These are phyloP conservation scores for Serilophus lunatus DNA, from an alignment of 2,113 vertebrate genomes.

Conservation along the genomic window DNA sequence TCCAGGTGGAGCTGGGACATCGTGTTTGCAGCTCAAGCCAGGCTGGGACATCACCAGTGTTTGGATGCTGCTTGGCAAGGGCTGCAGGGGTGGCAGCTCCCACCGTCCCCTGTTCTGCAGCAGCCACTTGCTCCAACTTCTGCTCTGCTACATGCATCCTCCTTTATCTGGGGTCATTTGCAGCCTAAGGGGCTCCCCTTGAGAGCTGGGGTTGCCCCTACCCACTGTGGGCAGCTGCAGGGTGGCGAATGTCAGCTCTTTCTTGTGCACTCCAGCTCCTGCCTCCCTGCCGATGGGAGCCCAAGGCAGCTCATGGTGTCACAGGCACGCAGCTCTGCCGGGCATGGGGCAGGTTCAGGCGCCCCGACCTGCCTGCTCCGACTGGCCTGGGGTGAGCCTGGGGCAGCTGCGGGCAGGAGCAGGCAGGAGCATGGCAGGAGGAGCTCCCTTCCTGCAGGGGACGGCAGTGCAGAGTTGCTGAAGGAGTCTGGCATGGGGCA, in stretches of 20 bases:
- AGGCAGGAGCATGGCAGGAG: background rate
- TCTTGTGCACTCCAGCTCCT: background rate
- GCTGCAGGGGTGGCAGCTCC: background rate
- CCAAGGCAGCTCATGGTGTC: accelerated
- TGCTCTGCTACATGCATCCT: background rate
- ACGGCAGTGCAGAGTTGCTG: background rate
- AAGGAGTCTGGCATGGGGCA: background rate
- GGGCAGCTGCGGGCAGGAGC: conserved; percentile 7
- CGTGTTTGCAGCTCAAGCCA: background rate
- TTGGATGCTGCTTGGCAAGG: background rate
- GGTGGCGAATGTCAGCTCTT: background rate
- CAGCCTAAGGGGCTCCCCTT: background rate
- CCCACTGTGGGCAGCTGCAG: background rate
- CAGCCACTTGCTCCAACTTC: accelerated
- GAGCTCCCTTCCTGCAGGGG: background rate
- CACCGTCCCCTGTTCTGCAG: accelerated
- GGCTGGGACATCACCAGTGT: accelerated
- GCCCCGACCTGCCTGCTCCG: background rate
- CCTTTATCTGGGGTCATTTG: accelerated
- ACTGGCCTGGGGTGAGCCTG: background rate
- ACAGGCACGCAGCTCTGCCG: background rate
- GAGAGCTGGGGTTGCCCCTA: background rate
- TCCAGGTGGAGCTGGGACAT: background rate
- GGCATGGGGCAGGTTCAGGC: conserved; percentile 2
- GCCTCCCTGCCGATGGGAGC: background rate